Conservation (phyloP, 2,888 invertebrate genomes). For the Myopa testacea region DNA sequence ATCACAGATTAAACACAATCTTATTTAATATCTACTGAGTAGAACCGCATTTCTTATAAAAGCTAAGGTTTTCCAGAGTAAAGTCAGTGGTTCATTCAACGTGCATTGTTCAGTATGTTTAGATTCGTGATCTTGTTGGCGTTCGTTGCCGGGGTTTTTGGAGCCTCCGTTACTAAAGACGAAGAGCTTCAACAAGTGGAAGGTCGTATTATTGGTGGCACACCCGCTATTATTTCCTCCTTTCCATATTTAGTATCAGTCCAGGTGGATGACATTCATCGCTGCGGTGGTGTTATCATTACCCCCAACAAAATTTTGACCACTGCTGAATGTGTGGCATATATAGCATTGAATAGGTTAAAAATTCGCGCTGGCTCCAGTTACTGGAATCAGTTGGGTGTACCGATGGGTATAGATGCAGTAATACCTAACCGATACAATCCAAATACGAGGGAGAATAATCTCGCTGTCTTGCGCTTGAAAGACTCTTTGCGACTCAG, state of each 20-base stretch:
- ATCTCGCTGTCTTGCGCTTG: conserved; percentile 72
- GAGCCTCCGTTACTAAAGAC: conserved; percentile 31
- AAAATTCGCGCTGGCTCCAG: conserved; percentile 55
- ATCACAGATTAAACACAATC: no score
- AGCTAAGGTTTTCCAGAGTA: no score
- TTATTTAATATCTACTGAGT: no score
- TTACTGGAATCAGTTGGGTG: conserved; percentile 60
- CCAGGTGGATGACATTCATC: conserved; percentile 61
- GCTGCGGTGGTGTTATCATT: conserved; percentile 72
- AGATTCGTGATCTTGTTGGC: no score
- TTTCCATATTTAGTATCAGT: conserved; percentile 62
- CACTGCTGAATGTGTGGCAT: conserved; percentile 72
- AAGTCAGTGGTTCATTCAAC: no score
- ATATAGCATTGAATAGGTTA: conserved; percentile 26
- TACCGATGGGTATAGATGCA: conserved; percentile 55
- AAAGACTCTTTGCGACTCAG: conserved; percentile 65
- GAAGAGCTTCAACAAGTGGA: conserved; percentile 58
- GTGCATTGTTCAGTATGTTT: no score
- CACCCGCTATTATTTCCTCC: conserved; percentile 49
- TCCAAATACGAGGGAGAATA: conserved; percentile 69
- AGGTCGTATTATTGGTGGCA: conserved; percentile 64
- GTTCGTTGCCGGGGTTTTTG: no score
- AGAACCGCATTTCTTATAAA: no score
- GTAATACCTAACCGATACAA: conserved; percentile 67
- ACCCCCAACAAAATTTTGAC: conserved; percentile 69